Conservation (phyloP, 2,888 invertebrate species). For the Odontocolon sp. region DNA sequence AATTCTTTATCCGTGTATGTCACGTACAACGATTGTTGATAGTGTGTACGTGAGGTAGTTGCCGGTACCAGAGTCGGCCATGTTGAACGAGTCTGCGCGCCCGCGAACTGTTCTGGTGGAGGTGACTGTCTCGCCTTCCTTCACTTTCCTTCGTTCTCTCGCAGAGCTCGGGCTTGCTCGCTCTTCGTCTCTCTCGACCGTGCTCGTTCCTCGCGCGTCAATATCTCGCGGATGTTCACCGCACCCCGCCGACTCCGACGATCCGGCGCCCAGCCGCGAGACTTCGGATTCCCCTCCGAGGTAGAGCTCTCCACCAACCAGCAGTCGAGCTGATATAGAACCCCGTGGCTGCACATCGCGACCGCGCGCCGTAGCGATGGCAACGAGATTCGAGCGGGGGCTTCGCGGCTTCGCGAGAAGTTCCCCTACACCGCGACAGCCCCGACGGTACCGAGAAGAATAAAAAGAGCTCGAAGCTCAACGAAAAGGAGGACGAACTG, state of each 20-base stretch:
- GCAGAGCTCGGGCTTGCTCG: constrained; percentile 21
- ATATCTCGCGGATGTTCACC: constrained; percentile 71
- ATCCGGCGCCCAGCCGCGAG: constrained; percentile 40
- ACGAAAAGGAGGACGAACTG: constrained; percentile 41
- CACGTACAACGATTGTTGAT: background rate
- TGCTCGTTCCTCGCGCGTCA: constrained; percentile 70
- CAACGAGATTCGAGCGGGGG: constrained; percentile 72
- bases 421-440: constrained; percentile 42
- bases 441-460: background rate
- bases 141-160: constrained; percentile 28
- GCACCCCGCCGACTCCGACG: constrained; percentile 56
- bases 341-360: constrained; percentile 57
- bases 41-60: constrained; percentile 56
- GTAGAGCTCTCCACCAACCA: constrained; percentile 74
- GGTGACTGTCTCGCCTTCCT: too few species aligned
- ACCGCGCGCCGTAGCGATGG: constrained; percentile 77
- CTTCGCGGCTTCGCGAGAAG: constrained; percentile 55
- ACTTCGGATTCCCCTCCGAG: too few species aligned
- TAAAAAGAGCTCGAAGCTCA: constrained; percentile 35
- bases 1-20: constrained; percentile 17
- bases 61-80: constrained; percentile 72
- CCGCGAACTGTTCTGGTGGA: too few species aligned
- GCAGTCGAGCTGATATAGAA: constrained; percentile 76
- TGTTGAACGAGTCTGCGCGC: constrained; percentile 77
- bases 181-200: constrained; percentile 50